Evolutionary conservation across 2,888 invertebrate species (phyloP).

Genomic region (Tipula vernalis): DNA sequence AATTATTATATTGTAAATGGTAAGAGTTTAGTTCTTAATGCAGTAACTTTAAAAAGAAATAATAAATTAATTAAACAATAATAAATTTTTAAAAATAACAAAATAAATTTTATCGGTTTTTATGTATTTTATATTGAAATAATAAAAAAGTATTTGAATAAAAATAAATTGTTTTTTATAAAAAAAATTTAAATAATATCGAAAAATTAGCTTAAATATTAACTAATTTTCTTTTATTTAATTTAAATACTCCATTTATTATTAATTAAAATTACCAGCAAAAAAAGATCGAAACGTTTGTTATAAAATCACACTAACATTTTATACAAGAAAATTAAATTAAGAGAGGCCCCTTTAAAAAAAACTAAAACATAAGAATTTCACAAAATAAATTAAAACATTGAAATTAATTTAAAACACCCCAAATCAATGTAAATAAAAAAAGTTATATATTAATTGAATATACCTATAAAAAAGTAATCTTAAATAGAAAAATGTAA

Average conservation of each 20-base stretch:
- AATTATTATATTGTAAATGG: slow-evolving; percentile 7
- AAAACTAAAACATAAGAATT: neutral
- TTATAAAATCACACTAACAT: neutral
- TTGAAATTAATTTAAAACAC: neutral
- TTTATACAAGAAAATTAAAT: neutral
- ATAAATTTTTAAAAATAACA: slow-evolving; percentile 5
- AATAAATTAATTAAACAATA: neutral
- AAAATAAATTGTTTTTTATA: neutral
- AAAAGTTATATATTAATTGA: neutral
- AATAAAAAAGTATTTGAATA: slow-evolving; percentile 6
- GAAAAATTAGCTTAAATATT: slow-evolving; percentile 7
- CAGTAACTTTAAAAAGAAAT: neutral
- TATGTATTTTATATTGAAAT: slow-evolving; percentile 8
- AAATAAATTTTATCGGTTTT: slow-evolving; percentile 7
- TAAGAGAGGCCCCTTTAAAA: neutral
- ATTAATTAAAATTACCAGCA: neutral
- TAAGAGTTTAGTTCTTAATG: slow-evolving; percentile 7
- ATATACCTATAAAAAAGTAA: neutral
- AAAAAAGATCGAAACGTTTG: neutral
- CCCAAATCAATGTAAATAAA: neutral
- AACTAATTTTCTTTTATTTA: neutral
- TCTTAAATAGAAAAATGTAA: neutral
- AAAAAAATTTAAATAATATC: neutral
- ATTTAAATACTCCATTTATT: slow-evolving; percentile 7
- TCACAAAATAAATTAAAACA: neutral